These are phyloP conservation scores for Crenichthys baileyi DNA, from an alignment of 2,797 vertebrate species.

Conservation along the genomic window DNA sequence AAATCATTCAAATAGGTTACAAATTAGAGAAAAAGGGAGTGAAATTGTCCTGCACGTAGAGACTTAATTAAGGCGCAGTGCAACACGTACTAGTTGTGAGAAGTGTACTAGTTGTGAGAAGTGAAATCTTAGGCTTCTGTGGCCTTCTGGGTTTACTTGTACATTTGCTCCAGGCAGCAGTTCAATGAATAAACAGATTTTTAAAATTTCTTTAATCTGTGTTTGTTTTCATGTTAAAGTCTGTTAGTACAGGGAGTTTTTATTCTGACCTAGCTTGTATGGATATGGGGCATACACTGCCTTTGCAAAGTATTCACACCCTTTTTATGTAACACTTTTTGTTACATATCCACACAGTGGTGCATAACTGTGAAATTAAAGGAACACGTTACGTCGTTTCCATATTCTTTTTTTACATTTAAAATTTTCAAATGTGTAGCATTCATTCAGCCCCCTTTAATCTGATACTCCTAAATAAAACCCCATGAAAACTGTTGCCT, in stretches of 20 bases:
- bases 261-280: not conserved
- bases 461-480: not conserved
- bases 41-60: not conserved
- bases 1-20: not conserved
- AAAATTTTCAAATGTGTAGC: not conserved
- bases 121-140: not conserved
- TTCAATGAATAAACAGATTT: not conserved
- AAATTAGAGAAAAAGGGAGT: not conserved
- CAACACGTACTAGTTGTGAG: not conserved
- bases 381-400: not conserved
- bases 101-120: not conserved
- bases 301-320: not conserved
- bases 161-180: not conserved
- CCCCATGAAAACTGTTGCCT: not conserved
- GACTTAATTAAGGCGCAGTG: too few species aligned
- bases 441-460: not conserved
- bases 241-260: not conserved
- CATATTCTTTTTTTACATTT: not conserved
- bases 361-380: not conserved
- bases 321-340: not conserved
- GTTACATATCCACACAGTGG: not conserved
- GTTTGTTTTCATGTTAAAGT: not conserved
- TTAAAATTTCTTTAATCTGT: not conserved
- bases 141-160: not conserved
- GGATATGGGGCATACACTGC: not conserved